Evolutionary conservation across 2,797 vertebrate species (phyloP).

Genomic region (Pelochelys cantorii): DNA sequence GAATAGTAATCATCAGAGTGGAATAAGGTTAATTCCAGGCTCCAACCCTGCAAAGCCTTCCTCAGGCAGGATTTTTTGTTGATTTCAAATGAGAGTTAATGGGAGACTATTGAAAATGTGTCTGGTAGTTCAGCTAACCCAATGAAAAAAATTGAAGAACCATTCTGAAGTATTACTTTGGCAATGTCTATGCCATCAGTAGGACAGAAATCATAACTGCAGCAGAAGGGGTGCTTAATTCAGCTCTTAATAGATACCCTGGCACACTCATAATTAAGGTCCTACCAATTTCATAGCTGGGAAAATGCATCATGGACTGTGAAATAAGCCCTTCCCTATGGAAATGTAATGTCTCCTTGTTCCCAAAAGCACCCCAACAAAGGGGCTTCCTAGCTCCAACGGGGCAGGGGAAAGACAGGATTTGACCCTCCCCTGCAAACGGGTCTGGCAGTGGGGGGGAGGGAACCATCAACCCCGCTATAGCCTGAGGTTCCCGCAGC

Average conservation of each 20-base stretch:
- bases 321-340: too few species aligned
- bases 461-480: too few species aligned
- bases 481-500: too few species aligned
- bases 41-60: neutral
- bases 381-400: too few species aligned
- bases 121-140: constrained; percentile 8
- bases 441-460: too few species aligned
- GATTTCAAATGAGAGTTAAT: neutral
- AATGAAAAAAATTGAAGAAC: constrained; percentile 4
- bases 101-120: neutral
- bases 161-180: neutral
- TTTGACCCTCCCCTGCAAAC: too few species aligned
- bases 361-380: too few species aligned
- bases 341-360: too few species aligned
- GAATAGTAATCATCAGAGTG: neutral
- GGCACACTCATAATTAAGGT: neutral
- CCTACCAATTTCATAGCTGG: too few species aligned
- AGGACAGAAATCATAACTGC: constrained; percentile 29
- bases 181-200: neutral
- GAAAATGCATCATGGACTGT: too few species aligned
- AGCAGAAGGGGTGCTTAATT: constrained; percentile 18
- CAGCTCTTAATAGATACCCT: neutral
- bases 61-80: constrained; percentile 14
- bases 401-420: too few species aligned
- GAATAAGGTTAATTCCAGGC: neutral